A percentile compares a stretch with the other conserved stretches of the same genome.
Evolutionary conservation across 2,113 vertebrate genomes (phyloP).

Genomic region (Anhinga anhinga): DNA sequence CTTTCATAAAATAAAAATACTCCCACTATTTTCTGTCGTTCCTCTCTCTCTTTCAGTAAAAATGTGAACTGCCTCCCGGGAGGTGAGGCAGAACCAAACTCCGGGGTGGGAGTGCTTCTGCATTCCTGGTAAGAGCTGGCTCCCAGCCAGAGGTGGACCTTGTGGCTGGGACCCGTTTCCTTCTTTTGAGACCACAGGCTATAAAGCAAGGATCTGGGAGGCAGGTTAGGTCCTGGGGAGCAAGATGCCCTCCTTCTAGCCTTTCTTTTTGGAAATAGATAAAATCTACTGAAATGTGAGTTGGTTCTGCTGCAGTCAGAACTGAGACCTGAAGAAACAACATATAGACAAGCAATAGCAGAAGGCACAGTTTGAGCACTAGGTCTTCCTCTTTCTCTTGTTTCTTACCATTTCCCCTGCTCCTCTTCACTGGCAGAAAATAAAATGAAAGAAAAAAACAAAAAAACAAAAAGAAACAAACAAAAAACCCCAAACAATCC

Average conservation of each 20-base stretch:
- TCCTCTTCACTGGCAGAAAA: not conserved
- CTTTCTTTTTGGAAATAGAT: not conserved
- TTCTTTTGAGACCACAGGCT: not conserved
- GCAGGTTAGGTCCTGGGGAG: not conserved
- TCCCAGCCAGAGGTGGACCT: not conserved
- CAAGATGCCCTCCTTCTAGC: not conserved
- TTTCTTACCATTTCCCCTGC: not conserved
- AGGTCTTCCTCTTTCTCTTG: not conserved
- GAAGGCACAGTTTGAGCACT: not conserved
- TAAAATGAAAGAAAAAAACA: not conserved
- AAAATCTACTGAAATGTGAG: not conserved
- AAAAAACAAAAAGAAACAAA: not conserved
- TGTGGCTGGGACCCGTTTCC: not conserved
- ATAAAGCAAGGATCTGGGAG: not conserved
- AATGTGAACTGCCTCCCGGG: not conserved
- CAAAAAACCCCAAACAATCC: no score
- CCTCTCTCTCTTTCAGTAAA: not conserved
- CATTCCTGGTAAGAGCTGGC: not conserved
- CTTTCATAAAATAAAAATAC: not conserved
- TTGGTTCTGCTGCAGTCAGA: not conserved
- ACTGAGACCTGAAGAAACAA: not conserved
- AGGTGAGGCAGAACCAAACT: not conserved
- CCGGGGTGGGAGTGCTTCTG: not conserved
- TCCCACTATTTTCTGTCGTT: not conserved
- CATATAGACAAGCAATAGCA: rapidly evolving